These are phyloP conservation scores for Lycopodina hypogea DNA, from an alignment of 37 sponge, comb jelly and placozoan genomes.

Conservation along the genomic window DNA sequence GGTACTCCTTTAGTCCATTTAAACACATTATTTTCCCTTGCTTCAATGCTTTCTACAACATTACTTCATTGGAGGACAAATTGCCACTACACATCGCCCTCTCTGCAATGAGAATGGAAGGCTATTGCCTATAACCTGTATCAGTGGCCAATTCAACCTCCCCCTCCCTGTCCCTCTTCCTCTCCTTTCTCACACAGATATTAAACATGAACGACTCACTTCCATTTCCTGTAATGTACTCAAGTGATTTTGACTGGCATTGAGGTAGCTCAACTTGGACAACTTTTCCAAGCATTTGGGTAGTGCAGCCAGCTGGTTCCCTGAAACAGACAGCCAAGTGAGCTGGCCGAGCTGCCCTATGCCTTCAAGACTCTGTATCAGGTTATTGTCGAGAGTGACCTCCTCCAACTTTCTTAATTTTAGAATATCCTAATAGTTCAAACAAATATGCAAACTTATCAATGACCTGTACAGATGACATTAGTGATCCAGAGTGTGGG, in stretches of 20 bases:
- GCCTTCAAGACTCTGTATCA: slow-evolving; percentile 19
- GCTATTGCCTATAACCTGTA: too few species aligned
- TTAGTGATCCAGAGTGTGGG: too few species aligned
- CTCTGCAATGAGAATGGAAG: too few species aligned
- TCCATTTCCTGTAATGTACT: slow-evolving; percentile 29
- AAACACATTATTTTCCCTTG: too few species aligned
- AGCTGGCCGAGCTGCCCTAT: slow-evolving; percentile 32
- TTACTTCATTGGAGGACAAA: too few species aligned
- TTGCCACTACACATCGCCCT: too few species aligned
- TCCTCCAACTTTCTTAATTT: slow-evolving; percentile 74
- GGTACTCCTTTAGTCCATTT: too few species aligned
- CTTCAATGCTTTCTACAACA: too few species aligned
- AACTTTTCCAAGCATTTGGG: neutral
- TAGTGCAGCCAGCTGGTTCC: slow-evolving; percentile 42
- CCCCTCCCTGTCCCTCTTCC: too few species aligned
- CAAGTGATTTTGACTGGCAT: slow-evolving; percentile 48
- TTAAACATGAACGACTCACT: slow-evolving; percentile 4
- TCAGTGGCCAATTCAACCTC: too few species aligned
- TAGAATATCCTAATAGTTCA: neutral
- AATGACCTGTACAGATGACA: too few species aligned
- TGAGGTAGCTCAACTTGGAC: slow-evolving; percentile 21
- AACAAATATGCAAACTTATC: too few species aligned
- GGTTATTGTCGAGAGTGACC: slow-evolving; percentile 80
- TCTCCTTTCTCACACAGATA: neutral
- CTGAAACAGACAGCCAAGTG: slow-evolving; percentile 67